phyloP scores from a whole-genome alignment of 1,140 invertebrate genomes.

The Procambarus clarkii region DNA sequence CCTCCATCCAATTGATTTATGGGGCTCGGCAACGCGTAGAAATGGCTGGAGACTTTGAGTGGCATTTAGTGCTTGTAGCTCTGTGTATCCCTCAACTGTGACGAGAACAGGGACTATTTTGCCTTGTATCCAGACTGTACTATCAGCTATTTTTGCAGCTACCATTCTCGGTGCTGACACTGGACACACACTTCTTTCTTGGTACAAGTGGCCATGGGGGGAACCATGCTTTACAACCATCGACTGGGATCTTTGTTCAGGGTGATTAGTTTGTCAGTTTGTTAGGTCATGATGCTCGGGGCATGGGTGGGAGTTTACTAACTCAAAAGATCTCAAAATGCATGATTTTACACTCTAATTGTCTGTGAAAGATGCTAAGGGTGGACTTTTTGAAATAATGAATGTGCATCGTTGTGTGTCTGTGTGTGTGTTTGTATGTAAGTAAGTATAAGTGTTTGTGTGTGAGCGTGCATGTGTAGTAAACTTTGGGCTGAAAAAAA shows the following conservation, averaged over 20 bases:
- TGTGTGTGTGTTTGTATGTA: slow-evolving; percentile 6
- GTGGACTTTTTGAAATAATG: slow-evolving; percentile 16
- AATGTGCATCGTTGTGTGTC: slow-evolving; percentile 9
- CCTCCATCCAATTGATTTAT: slow-evolving; percentile 53
- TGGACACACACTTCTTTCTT: slow-evolving; percentile 38
- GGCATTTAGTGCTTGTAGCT: slow-evolving; percentile 46
- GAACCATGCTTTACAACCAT: slow-evolving; percentile 53
- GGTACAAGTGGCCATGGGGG: slow-evolving; percentile 53
- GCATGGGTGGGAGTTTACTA: slow-evolving; percentile 41
- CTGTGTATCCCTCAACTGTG: slow-evolving; percentile 46
- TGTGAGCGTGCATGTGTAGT: slow-evolving; percentile 21
- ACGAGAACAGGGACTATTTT: slow-evolving; percentile 24
- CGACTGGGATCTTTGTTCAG: slow-evolving; percentile 52
- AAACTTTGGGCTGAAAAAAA: slow-evolving; percentile 13
- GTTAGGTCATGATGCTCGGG: slow-evolving; percentile 34
- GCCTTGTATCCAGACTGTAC: slow-evolving; percentile 46
- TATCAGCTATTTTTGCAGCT: slow-evolving; percentile 13
- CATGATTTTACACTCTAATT: slow-evolving; percentile 32
- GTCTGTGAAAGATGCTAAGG: slow-evolving; percentile 9
- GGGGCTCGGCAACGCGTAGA: slow-evolving; percentile 37
- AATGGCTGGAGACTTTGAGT: slow-evolving; percentile 31
- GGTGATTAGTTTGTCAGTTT: slow-evolving; percentile 47
- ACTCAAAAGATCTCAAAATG: slow-evolving; percentile 58
- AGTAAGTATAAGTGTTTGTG: slow-evolving; percentile 14
- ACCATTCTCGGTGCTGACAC: slow-evolving; percentile 52